phyloP scores from a whole-genome alignment of 2,797 vertebrate genomes.

The Synanceia verrucosa region DNA sequence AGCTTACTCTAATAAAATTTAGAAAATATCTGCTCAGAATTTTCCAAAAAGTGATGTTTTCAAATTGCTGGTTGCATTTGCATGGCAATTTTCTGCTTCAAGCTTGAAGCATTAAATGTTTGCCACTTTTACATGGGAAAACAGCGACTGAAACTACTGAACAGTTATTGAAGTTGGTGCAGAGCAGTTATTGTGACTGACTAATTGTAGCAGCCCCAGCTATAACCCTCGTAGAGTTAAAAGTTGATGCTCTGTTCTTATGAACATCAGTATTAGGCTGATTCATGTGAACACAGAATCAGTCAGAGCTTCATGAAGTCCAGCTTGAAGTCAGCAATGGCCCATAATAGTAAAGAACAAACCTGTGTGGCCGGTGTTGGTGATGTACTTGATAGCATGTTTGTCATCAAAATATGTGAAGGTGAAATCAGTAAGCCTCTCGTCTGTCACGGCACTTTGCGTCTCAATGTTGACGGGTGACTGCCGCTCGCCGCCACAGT shows the following conservation, averaged over 20 bases:
- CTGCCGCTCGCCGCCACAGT: constrained; percentile 46
- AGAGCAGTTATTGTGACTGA: background rate
- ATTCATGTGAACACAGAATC: background rate
- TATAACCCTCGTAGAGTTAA: background rate
- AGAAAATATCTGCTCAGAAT: background rate
- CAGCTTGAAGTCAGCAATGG: background rate
- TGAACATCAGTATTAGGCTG: no score
- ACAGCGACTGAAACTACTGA: background rate
- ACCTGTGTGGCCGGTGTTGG: constrained; percentile 77
- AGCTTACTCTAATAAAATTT: background rate
- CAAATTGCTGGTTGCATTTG: background rate
- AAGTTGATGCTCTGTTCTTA: no score
- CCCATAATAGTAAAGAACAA: background rate
- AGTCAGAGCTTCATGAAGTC: background rate
- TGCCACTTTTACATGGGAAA: background rate
- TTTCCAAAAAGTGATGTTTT: background rate
- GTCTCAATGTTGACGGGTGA: constrained; percentile 72
- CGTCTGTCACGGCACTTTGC: accelerated
- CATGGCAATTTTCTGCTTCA: background rate
- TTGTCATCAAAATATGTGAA: constrained; percentile 62
- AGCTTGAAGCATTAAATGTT: background rate
- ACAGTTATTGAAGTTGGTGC: background rate
- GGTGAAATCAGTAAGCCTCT: constrained; percentile 32
- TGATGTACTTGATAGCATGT: constrained; percentile 50
- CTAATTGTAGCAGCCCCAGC: background rate